A percentile compares a stretch with the other conserved stretches of the same genome.
Conservation (phyloP, 2,113 vertebrate species). For the Octodon degus region DNA sequence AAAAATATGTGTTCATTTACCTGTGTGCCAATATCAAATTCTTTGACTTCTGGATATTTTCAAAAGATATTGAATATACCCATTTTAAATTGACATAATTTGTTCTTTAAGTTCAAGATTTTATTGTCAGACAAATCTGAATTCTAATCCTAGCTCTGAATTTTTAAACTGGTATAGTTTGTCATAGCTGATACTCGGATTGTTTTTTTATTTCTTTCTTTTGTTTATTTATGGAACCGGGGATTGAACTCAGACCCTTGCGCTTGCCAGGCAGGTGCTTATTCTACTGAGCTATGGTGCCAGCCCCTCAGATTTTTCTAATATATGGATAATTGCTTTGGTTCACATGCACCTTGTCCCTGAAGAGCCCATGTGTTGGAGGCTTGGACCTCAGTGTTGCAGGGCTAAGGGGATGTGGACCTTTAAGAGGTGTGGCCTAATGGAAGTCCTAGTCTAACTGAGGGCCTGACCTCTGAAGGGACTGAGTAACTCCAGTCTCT, state of each 20-base stretch:
- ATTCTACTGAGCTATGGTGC: no score
- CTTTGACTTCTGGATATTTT: constrained; percentile 45
- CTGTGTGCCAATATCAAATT: neutral
- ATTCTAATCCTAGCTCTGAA: constrained; percentile 27
- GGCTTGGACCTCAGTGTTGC: neutral
- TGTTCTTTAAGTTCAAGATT: constrained; percentile 47
- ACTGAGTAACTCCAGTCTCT: neutral
- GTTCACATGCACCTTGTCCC: neutral
- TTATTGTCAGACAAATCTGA: constrained; percentile 39
- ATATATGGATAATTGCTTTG: neutral
- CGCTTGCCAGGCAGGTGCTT: no score
- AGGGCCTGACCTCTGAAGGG: neutral
- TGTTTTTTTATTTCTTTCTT: no score
- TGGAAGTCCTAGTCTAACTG: neutral
- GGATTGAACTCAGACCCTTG: no score
- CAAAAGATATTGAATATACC: neutral
- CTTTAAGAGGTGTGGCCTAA: neutral
- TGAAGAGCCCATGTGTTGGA: neutral
- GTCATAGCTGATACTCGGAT: neutral
- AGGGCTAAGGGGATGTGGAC: neutral
- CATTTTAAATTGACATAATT: constrained; percentile 17
- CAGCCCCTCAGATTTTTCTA: constrained; percentile 11
- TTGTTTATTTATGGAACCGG: no score
- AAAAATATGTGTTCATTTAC: neutral
- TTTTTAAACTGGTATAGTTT: constrained; percentile 30